Evolutionary conservation across 2,888 invertebrate species (phyloP).

Genomic region (Ferrisia virgata): DNA sequence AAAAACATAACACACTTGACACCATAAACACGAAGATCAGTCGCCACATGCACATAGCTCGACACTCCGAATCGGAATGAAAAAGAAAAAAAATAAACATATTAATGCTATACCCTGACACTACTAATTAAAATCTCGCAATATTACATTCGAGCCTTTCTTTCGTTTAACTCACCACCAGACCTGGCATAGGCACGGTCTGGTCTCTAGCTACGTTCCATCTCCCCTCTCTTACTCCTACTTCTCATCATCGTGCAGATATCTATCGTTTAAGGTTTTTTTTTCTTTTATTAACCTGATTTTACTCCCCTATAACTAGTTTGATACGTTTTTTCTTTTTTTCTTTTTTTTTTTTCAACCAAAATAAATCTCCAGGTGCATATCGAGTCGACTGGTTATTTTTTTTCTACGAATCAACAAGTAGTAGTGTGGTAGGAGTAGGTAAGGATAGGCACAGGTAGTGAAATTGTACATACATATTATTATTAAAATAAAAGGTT

Average conservation of each 20-base stretch:
- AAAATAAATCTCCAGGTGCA: constrained; percentile 29
- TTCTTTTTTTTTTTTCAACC: no score
- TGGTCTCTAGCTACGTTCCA: no score
- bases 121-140: constrained; percentile 13
- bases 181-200: no score
- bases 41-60: neutral
- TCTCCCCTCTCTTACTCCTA: no score
- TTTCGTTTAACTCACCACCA: neutral
- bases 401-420: neutral
- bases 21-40: neutral
- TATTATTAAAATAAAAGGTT: neutral
- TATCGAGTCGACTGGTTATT: neutral
- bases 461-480: no score
- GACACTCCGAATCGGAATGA: neutral
- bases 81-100: neutral
- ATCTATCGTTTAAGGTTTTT: no score
- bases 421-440: neutral
- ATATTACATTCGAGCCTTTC: neutral
- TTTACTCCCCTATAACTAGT: constrained; percentile 25
- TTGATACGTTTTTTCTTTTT: no score
- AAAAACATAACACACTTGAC: no score
- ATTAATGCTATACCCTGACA: neutral
- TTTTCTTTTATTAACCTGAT: constrained; percentile 27
- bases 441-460: no score
- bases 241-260: no score